Conservation (phyloP, 2,113 vertebrate genomes). For the Trogon melanurus region DNA sequence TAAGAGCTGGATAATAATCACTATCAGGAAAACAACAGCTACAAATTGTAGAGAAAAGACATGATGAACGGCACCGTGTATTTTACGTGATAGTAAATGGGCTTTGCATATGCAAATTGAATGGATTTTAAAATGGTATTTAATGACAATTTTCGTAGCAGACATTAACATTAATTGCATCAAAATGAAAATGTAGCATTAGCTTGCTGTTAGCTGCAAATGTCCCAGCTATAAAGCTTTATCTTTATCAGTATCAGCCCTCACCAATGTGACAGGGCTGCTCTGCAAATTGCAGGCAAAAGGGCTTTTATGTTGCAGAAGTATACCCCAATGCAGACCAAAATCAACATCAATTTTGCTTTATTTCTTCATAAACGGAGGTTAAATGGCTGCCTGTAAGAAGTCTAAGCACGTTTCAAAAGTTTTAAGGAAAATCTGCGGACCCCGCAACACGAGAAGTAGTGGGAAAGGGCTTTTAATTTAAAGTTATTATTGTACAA, state of each 20-base stretch:
- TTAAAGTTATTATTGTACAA: constrained; percentile 59
- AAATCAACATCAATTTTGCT: constrained; percentile 81
- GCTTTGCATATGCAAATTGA: constrained; percentile 86
- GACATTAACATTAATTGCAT: constrained; percentile 85
- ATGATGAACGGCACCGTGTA: constrained; percentile 65
- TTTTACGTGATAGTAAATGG: constrained; percentile 78
- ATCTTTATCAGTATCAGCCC: constrained; percentile 78
- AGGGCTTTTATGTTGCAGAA: constrained; percentile 78
- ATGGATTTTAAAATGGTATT: constrained; percentile 90
- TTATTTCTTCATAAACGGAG: constrained; percentile 82
- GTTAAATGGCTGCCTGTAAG: constrained; percentile 77
- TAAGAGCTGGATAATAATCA: constrained; percentile 63
- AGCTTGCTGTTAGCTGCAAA: constrained; percentile 80
- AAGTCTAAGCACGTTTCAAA: constrained; percentile 37
- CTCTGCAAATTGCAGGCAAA: constrained; percentile 76
- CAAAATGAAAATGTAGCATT: constrained; percentile 84
- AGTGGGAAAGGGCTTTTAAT: constrained; percentile 63
- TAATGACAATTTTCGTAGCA: constrained; percentile 85
- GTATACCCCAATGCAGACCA: constrained; percentile 69
- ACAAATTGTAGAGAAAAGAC: constrained; percentile 49
- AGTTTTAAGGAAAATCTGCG: constrained; percentile 36
- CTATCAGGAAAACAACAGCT: constrained; percentile 56
- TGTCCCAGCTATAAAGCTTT: constrained; percentile 76
- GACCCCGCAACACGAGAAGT: neutral
- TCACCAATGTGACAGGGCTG: constrained; percentile 67